phyloP scores from a whole-genome alignment of 2,888 invertebrate genomes.

The Microdon myrmicae region DNA sequence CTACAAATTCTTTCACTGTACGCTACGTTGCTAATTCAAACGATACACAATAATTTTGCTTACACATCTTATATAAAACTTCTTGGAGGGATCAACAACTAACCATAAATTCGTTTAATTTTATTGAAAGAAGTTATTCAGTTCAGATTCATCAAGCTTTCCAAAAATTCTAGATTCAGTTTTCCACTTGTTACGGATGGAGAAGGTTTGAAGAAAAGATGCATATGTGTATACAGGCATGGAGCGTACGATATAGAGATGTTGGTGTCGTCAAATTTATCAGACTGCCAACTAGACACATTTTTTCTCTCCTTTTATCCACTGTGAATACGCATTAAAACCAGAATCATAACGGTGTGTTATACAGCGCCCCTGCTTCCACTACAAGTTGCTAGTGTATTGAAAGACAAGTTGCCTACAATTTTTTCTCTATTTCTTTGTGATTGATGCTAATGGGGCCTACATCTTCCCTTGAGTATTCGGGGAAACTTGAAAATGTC shows the following conservation, averaged over 20 bases:
- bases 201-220: conserved; percentile 20
- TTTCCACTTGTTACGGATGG: conserved; percentile 36
- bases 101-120: too few species aligned
- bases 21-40: too few species aligned
- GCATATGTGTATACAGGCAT: too few species aligned
- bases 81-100: conserved; percentile 28
- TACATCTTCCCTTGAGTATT: conserved; percentile 13
- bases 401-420: conserved; percentile 12
- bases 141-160: too few species aligned
- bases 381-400: conserved; percentile 18
- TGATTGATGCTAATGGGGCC: conserved; percentile 20
- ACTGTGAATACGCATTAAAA: conserved; percentile 37
- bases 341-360: conserved; percentile 36
- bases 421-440: conserved; percentile 42
- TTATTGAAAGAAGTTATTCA: too few species aligned
- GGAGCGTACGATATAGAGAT: conserved; percentile 28
- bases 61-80: conserved; percentile 48
- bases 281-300: conserved; percentile 57
- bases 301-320: conserved; percentile 51
- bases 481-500: conserved; percentile 1
- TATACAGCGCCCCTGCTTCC: conserved; percentile 36
- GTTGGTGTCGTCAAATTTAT: conserved; percentile 42
- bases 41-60: too few species aligned
- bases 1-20: too few species aligned
- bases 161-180: conserved; percentile 6